Conservation (phyloP, 2,888 invertebrate species). For the Agrypnus murinus region DNA sequence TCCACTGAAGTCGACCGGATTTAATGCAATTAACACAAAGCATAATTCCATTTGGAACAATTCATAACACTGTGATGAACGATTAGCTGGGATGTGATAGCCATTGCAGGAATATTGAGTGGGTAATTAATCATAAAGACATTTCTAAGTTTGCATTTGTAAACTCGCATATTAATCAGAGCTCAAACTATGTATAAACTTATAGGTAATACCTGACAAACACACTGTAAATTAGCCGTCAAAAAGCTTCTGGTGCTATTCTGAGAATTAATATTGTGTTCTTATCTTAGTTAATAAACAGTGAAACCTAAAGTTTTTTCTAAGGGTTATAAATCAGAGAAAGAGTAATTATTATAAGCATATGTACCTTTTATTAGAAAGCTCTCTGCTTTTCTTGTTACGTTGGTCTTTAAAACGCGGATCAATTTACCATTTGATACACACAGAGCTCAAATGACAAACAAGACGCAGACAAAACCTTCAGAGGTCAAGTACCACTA, state of each 20-base stretch:
- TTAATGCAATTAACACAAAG: conserved; percentile 11
- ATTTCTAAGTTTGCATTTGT: conserved; percentile 34
- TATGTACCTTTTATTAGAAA: too few relatives aligned
- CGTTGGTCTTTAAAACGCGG: not conserved
- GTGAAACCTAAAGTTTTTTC: too few relatives aligned
- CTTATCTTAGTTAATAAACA: not conserved
- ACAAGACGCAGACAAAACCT: not conserved
- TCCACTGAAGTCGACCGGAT: too few relatives aligned
- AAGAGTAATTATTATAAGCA: too few relatives aligned
- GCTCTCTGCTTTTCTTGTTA: too few relatives aligned
- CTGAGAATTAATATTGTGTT: not conserved
- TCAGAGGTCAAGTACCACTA: conserved; percentile 1
- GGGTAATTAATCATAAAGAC: conserved; percentile 36
- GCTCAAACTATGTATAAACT: conserved; percentile 17
- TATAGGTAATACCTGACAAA: conserved; percentile 30
- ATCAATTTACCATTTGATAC: not conserved
- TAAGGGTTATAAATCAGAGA: too few relatives aligned
- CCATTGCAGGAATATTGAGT: conserved; percentile 31
- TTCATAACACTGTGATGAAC: conserved; percentile 28
- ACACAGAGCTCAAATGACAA: not conserved
- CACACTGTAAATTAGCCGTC: not conserved
- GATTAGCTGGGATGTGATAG: conserved; percentile 35
- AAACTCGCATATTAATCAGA: conserved; percentile 41
- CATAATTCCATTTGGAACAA: conserved; percentile 23
- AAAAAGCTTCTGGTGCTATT: not conserved